Conservation (phyloP, 2,888 invertebrate genomes). For the Metacarcinus magister region DNA sequence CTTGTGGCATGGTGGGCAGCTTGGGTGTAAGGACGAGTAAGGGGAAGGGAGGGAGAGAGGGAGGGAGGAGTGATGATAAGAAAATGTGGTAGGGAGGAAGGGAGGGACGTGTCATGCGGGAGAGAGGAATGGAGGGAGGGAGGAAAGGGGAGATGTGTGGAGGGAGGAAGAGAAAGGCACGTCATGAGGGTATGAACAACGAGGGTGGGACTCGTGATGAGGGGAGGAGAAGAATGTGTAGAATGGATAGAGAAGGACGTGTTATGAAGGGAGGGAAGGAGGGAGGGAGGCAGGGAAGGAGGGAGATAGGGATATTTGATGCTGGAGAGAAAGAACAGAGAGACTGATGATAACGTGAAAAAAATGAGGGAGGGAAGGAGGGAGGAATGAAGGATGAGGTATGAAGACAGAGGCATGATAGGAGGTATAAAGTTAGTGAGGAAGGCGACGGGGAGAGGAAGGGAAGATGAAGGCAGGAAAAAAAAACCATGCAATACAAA, state of each 20-base stretch:
- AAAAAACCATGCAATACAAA: background rate
- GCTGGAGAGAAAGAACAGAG: background rate
- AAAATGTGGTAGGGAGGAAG: constrained; percentile 4
- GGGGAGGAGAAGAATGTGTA: background rate
- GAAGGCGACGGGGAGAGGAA: background rate
- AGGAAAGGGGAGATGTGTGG: background rate
- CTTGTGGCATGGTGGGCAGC: constrained; percentile 45
- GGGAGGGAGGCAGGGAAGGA: background rate
- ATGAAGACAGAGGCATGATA: background rate
- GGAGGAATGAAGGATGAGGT: background rate
- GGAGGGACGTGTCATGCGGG: background rate
- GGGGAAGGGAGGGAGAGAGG: background rate
- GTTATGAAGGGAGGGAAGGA: background rate
- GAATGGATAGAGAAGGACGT: background rate
- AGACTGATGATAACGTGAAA: background rate
- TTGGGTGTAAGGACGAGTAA: background rate
- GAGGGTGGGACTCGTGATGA: constrained; percentile 9
- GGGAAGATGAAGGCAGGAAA: background rate
- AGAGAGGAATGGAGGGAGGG: background rate
- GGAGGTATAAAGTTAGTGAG: background rate
- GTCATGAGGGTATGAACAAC: background rate
- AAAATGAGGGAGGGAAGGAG: background rate
- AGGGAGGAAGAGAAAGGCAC: background rate
- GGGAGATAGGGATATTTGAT: background rate
- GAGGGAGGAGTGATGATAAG: background rate